A percentile compares a stretch with the other conserved stretches of the same genome.
These are phyloP conservation scores for Acrocyrtus sp. DNA, from an alignment of 2,888 invertebrate genomes.

Conservation along the genomic window DNA sequence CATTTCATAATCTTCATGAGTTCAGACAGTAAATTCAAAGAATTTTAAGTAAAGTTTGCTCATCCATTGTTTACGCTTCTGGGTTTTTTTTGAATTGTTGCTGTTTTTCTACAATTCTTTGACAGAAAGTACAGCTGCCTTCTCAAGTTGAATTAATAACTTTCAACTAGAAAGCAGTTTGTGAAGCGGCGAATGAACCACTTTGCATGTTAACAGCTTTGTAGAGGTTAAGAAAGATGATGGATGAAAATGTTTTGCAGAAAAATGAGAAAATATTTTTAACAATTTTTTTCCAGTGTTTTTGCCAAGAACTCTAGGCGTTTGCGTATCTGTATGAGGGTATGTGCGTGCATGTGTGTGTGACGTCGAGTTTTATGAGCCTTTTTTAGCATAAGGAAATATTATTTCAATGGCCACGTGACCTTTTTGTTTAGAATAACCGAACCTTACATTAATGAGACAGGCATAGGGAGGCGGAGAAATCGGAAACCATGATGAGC, in stretches of 20 bases:
- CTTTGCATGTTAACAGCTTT: slow-evolving; percentile 23
- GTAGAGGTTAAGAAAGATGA: slow-evolving; percentile 3
- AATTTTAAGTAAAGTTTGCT: too few relatives aligned
- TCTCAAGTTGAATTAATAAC: too few relatives aligned
- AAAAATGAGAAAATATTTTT: background rate
- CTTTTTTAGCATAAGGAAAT: slow-evolving; percentile 35
- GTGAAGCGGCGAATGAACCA: background rate
- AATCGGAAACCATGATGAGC: slow-evolving; percentile 40
- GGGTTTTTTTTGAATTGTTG: slow-evolving; percentile 13
- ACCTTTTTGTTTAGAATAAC: slow-evolving; percentile 49
- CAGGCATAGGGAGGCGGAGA: too few relatives aligned
- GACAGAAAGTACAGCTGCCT: too few relatives aligned
- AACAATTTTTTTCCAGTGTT: too few relatives aligned
- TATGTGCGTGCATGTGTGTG: background rate
- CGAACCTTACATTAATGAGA: slow-evolving; percentile 57
- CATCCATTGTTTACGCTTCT: slow-evolving; percentile 29
- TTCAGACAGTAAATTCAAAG: too few relatives aligned
- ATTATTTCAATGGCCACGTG: slow-evolving; percentile 57
- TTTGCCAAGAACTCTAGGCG: too few relatives aligned
- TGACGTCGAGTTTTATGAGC: background rate
- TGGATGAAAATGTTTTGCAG: background rate
- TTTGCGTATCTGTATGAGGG: background rate
- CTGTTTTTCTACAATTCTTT: too few relatives aligned
- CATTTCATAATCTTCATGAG: too few relatives aligned
- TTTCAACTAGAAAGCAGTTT: background rate